Conservation (phyloP, 2,888 invertebrate genomes). For the Andrena flavipes region DNA sequence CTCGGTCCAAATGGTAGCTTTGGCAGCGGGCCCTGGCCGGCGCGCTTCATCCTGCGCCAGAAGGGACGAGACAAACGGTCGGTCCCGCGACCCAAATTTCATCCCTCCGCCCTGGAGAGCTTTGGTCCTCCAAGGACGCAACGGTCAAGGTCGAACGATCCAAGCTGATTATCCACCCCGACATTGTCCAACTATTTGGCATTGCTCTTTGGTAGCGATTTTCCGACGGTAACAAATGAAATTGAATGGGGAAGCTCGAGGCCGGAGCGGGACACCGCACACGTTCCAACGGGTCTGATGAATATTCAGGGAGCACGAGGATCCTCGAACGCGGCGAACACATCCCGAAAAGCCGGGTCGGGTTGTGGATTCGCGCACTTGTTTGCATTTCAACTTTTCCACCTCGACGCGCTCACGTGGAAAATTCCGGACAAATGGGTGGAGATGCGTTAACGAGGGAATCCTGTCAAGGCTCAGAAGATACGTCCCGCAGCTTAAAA, state of each 20-base stretch:
- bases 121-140: conserved; percentile 28
- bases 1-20: conserved; percentile 11
- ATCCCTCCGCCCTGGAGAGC: conserved; percentile 9
- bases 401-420: background rate
- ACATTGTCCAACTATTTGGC: too few relatives aligned
- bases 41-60: conserved; percentile 16
- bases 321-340: conserved; percentile 16
- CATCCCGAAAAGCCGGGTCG: conserved; percentile 3
- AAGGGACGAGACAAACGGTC: background rate
- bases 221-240: background rate
- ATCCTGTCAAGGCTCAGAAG: too few relatives aligned
- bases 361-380: conserved; percentile 16
- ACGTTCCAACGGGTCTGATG: conserved; percentile 32
- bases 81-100: too few relatives aligned
- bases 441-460: background rate
- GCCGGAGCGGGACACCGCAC: conserved; percentile 2
- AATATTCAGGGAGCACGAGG: conserved; percentile 52
- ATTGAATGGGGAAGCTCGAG: conserved; percentile 6
- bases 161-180: too few relatives aligned
- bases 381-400: conserved; percentile 22
- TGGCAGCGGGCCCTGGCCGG: conserved; percentile 50
- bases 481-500: too few relatives aligned
- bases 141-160: conserved; percentile 50
- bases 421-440: background rate
- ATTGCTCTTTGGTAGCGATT: too few relatives aligned